Evolutionary conservation across 2,888 invertebrate genomes (phyloP), one percentile per base, ranked within the genome.

Genomic region (Lasioglossum vierecki): DNA sequence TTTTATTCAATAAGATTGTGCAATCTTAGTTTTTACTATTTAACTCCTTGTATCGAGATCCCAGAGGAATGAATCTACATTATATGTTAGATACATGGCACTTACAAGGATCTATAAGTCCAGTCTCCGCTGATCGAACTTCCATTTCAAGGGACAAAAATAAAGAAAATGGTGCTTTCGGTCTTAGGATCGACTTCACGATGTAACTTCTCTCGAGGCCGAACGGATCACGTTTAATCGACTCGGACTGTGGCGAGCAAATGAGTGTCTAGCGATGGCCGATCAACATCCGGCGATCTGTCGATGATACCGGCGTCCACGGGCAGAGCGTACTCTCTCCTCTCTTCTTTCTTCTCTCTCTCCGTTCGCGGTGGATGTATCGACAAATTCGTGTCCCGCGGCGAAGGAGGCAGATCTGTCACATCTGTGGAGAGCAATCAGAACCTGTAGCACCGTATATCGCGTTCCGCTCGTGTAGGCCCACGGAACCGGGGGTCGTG

Each of bases 391-490:
- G 91, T 91, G 91, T 89, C 92, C 92, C 91, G 92, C 87, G 89
- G 91, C 82, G 91, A 88, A 88, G 89, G 86, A 90, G 89, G 90
- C 89, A 91, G 90, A 92, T 90, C 91, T 87, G 92, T 92, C 91
- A 92, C 87, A 88, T 91, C 89, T 83, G 87, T 88, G 87, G 90
- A 90, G 91, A 90, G 92, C 90, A 93, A 93, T 93, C 93, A 93
- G 91, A 90, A 89, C 91, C 90, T 89, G 90, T 88, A 85, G 90
- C 91, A 87, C 80, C 76, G 88, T 87, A 83, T 85, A 88, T 89
- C 85, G 89, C 84, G 84, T 85, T 88, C 77, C 78, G 80, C 86
- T 83, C 83, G 86, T 85, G 88, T 88, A 85, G 83, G 74, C 76
- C 88, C 63, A 79, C 77, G 88, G 87, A 82, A 82, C 82, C 73